phyloP scores from a whole-genome alignment of 37 sponge, comb jelly and placozoan genomes.

The Ianthella basta region DNA sequence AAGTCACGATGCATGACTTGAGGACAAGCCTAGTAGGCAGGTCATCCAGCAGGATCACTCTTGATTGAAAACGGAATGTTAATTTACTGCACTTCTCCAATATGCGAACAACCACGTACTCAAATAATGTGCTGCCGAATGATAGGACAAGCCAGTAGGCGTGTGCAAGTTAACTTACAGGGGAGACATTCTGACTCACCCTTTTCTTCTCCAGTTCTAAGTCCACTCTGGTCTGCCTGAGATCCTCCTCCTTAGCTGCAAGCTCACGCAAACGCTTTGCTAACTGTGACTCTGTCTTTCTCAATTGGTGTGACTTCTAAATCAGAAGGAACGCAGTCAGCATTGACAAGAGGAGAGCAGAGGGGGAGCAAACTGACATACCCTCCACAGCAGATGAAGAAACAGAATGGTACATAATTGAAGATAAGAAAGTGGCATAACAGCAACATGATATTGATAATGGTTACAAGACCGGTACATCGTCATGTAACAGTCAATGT shows the following conservation, averaged over 20 bases:
- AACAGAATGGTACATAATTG: too few relatives aligned
- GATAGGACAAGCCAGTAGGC: too few relatives aligned
- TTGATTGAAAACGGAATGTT: background rate
- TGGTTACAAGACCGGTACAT: too few relatives aligned
- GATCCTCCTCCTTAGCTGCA: slow-evolving; percentile 1
- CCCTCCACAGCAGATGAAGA: too few relatives aligned
- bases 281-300: slow-evolving; percentile 44
- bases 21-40: background rate
- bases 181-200: background rate
- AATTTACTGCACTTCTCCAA: background rate
- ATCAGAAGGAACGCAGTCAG: background rate
- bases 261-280: slow-evolving; percentile 45
- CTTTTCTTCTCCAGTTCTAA: slow-evolving; percentile 11
- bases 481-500: too few relatives aligned
- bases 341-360: too few relatives aligned
- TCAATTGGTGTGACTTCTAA: background rate
- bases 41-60: background rate
- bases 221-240: background rate
- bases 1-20: background rate
- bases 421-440: too few relatives aligned
- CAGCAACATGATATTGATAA: too few relatives aligned
- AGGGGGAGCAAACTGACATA: too few relatives aligned
- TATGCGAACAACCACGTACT: background rate
- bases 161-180: too few relatives aligned
- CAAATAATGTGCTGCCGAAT: too few relatives aligned